A percentile compares a stretch with the other conserved stretches of the same genome.
Conservation (phyloP, 2,797 vertebrate species). For the Acrocephalus scirpaceus region DNA sequence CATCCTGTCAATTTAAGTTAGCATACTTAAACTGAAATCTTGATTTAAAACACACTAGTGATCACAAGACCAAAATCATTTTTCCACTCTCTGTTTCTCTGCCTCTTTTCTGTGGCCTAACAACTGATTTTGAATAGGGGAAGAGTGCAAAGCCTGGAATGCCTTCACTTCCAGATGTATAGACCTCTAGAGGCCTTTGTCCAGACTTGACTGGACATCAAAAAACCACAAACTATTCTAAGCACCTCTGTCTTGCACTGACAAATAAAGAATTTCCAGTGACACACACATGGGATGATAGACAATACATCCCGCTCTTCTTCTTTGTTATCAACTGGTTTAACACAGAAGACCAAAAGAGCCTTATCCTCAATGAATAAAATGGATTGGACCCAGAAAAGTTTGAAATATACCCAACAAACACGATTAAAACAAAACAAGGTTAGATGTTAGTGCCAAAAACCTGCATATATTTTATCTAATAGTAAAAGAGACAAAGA, state of each 20-base stretch:
- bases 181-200: background rate
- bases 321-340: background rate
- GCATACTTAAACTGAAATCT: background rate
- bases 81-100: background rate
- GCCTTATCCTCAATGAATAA: background rate
- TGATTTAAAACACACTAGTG: background rate
- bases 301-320: background rate
- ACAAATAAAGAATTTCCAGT: background rate
- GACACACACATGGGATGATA: background rate
- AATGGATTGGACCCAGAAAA: background rate
- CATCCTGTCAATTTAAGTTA: background rate
- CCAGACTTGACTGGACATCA: background rate
- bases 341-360: background rate
- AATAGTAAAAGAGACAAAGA: background rate
- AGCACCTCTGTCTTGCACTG: background rate
- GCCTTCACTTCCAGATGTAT: background rate
- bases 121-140: background rate
- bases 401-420: background rate
- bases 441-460: background rate
- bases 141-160: background rate
- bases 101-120: background rate
- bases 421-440: background rate
- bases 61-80: background rate
- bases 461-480: background rate
- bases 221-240: background rate